A percentile compares a stretch with the other conserved stretches of the same genome.
Evolutionary conservation across 2,888 invertebrate genomes (phyloP).

Genomic region (Cantharis rustica): DNA sequence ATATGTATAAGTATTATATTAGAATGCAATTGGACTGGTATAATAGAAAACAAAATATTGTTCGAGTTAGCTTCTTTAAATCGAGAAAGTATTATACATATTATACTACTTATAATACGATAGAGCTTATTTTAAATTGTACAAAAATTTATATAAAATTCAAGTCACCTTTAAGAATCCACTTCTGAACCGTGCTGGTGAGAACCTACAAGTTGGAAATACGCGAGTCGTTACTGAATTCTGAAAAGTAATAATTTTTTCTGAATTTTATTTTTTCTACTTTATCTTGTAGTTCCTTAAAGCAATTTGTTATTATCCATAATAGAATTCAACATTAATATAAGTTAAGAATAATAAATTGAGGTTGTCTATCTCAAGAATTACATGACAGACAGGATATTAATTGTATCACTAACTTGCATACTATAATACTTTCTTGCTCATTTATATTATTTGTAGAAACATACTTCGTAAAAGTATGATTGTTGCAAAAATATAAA

Average conservation of each 20-base stretch:
- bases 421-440: neutral
- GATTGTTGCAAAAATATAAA: neutral
- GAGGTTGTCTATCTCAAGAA: neutral
- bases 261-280: neutral
- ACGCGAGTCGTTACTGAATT: neutral
- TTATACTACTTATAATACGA: too few relatives aligned
- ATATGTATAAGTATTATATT: neutral
- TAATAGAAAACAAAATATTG: neutral
- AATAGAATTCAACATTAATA: neutral
- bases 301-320: neutral
- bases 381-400: neutral
- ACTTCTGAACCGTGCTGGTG: neutral
- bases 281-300: neutral
- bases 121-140: too few relatives aligned
- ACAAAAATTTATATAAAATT: neutral
- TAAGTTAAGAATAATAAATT: neutral
- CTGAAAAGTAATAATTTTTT: neutral
- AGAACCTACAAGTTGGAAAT: neutral
- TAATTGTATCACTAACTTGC: neutral
- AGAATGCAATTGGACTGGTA: neutral
- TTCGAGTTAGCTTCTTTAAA: neutral
- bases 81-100: too few relatives aligned
- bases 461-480: neutral
- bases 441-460: neutral
- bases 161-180: neutral